Base-by-base conservation (phyloP, 2,888 invertebrate species). In the Drosophila anomalata region DNA sequence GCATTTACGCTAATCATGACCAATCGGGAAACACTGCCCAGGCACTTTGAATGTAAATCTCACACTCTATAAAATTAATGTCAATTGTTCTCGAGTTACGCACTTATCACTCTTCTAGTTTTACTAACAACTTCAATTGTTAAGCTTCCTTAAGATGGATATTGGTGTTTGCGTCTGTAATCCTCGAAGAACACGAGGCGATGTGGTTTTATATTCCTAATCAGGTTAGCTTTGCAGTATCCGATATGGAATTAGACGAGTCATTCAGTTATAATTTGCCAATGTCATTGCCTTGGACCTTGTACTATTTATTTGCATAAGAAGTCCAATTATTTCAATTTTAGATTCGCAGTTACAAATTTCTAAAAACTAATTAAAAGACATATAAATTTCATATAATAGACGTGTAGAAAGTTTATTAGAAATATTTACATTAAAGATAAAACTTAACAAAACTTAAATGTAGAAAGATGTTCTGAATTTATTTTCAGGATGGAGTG, bases 391-490 rank as follows among this genome's bases (percentile, higher is more conserved):
- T 47, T 46, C 17, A 41, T 47, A 31, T 6, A 22, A 22, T 22
- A 20, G 22, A 22, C 12, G 20, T 36, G 24, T 24, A 51, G 11
- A 36, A 42, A 26, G 20, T 71, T 51, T 61, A 58, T 55, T 77
- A 53, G 58, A 56, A 73, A 68, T 85, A 87, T 87, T 54, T 76
- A 82, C 78, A 87, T 71, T 77, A 73, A 12, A 26, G 8, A 4
- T 42, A 61, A 22, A 77, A 81, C 79, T 85, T 87, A 69, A 65
- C 60, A 85, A 29, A 29, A 88, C 85, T 62, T 51, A 50, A 3
- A 29, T 36, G 61, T 59, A 57, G 39, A 52, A 7, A 41, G 75
- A 68, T 70, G 77, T 55, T 50, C 24, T 65, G 52, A 56, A 57
- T 57, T 72, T 50, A 54, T 47, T 58, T 36, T 62, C 42, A 24